Evolutionary conservation across 2,888 invertebrate species (phyloP), one percentile per base, ranked within the genome.

Genomic region (Metalampra italica): DNA sequence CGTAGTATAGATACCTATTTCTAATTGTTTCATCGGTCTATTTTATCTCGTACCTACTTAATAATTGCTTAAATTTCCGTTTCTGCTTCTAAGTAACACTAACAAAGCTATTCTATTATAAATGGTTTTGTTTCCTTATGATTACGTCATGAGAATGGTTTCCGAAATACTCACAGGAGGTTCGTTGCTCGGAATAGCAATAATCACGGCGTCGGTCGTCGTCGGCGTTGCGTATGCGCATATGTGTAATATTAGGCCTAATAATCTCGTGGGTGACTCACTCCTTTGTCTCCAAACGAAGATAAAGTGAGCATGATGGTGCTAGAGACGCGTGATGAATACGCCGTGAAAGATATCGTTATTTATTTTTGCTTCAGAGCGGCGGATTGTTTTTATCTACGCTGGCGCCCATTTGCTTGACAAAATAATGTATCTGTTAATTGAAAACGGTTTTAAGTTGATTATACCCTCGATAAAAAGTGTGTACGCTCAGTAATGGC

Each of bases 181-280:
- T 64, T 68, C 60, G 64, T 55, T 59, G 68, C 68, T 70, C 64
- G 62, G 66, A 72, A 77, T 73, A 75, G 68, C 66, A 66, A 72
- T 71, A 66, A 66, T 47, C 47, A 49, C 46, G 38, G 43, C 43
- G 39, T 40, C 29, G 29, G 44, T 12, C 29, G 29, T 59, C 60
- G 61, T 64, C 62, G 57, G 54, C 62, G 59, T 58, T 59, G 60
- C 60, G 63, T 60, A 57, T 54, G 58, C 59, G 58, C 63, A 62
- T 60, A 57, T 68, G 75, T 71, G 59, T 72, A 66, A 71, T 75
- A 76, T 80, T 78, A 77, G 75, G 70, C 64, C 68, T 73, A 75
- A 75, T 76, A 78, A 77, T 81, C 70, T 76, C 52, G 71, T 62
- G 71, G 75, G 59, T 86, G 87, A 85, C 63, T 83, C 85, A 84